These are phyloP conservation scores for Cheilosia vernalis DNA, from an alignment of 2,888 invertebrate genomes.

Conservation along the genomic window DNA sequence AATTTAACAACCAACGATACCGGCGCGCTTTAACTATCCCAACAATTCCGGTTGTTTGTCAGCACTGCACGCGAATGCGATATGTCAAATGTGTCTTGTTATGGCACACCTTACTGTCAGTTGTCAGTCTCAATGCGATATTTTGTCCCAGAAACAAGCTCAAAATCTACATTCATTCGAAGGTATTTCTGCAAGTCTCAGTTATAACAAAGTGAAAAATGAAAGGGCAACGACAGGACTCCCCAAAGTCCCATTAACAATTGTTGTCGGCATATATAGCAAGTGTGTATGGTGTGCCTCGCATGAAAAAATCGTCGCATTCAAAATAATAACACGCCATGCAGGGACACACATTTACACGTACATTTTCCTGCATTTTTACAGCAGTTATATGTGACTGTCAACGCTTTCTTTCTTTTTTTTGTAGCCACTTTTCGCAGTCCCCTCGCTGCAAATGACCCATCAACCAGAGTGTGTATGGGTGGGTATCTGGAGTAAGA, in stretches of 20 bases:
- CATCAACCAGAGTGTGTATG: constrained; percentile 1
- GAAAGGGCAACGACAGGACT: constrained; percentile 8
- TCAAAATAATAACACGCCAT: constrained; percentile 39
- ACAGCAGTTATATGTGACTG: background rate
- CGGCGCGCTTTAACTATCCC: no score
- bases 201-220: constrained; percentile 3
- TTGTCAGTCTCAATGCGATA: background rate
- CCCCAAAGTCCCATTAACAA: constrained; percentile 2
- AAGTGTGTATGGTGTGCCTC: background rate
- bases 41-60: no score
- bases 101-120: no score
- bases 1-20: no score
- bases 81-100: no score
- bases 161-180: background rate
- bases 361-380: constrained; percentile 16
- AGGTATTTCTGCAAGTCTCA: background rate
- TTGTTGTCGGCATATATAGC: background rate
- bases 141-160: background rate
- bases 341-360: background rate
- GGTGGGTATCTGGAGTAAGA: background rate
- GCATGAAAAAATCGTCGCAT: constrained; percentile 12
- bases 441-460: constrained; percentile 17
- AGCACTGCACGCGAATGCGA: no score
- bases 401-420: background rate
- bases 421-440: background rate